Conservation (phyloP, 1,140 invertebrate genomes). For the Bradysia coprophila region DNA sequence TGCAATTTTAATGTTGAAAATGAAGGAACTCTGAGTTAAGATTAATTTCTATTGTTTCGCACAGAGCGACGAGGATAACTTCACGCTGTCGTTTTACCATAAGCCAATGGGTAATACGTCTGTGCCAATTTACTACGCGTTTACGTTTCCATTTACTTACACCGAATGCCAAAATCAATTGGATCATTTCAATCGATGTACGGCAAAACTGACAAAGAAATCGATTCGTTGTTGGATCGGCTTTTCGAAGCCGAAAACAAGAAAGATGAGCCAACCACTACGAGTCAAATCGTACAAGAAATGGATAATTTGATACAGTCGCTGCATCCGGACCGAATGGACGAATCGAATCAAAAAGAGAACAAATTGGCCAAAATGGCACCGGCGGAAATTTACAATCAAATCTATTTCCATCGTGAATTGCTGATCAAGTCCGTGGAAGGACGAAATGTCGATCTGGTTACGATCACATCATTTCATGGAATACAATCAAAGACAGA, state of each 20-base stretch:
- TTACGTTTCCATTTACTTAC: slow-evolving; percentile 82
- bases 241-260: too few species aligned
- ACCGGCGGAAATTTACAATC: too few species aligned
- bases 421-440: slow-evolving; percentile 66
- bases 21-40: too few species aligned
- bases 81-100: slow-evolving; percentile 64
- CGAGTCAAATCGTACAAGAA: too few species aligned
- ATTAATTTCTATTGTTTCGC: slow-evolving; percentile 6
- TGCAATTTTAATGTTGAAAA: slow-evolving; percentile 4
- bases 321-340: too few species aligned
- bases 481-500: slow-evolving; percentile 53
- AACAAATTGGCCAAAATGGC: too few species aligned
- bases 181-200: too few species aligned
- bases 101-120: slow-evolving; percentile 46
- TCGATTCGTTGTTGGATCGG: too few species aligned
- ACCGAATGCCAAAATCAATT: slow-evolving; percentile 46
- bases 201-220: too few species aligned
- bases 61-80: slow-evolving; percentile 48
- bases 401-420: slow-evolving; percentile 76
- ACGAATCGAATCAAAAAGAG: too few species aligned
- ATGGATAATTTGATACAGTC: too few species aligned
- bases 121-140: slow-evolving; percentile 52
- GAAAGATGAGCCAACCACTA: too few species aligned
- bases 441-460: slow-evolving; percentile 61
- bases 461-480: slow-evolving; percentile 74